Conservation (phyloP, 2,797 vertebrate genomes). For the Acanthopagrus latus region DNA sequence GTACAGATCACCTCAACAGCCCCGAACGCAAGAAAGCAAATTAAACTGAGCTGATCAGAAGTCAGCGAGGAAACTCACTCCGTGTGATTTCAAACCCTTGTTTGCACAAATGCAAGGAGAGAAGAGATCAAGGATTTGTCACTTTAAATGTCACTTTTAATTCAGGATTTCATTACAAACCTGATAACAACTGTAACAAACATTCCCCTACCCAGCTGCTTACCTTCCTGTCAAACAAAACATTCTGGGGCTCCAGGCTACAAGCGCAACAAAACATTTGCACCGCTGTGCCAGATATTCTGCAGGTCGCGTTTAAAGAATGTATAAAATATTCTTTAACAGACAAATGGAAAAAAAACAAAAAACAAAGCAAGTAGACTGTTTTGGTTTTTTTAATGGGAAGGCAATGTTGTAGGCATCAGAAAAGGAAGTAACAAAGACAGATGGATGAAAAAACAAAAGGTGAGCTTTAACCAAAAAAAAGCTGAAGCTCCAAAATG, state of each 20-base stretch:
- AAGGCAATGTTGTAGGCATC: no score
- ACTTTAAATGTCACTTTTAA: constrained; percentile 5
- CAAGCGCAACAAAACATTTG: no score
- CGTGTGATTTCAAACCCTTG: constrained; percentile 5
- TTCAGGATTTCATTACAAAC: constrained; percentile 22
- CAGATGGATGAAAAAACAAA: no score
- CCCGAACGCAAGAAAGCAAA: constrained; percentile 53
- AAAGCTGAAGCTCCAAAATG: no score
- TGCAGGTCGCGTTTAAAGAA: no score
- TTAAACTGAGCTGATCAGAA: constrained; percentile 52
- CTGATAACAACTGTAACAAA: constrained; percentile 9
- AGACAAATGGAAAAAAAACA: no score
- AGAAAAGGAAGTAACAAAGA: no score
- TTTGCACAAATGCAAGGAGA: not conserved
- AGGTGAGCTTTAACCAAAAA: no score
- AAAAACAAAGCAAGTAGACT: no score
- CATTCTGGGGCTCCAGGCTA: not conserved
- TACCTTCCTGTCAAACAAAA: not conserved
- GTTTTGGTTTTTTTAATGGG: not conserved
- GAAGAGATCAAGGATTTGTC: not conserved
- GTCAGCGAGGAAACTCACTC: constrained; percentile 22
- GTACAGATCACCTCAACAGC: constrained; percentile 62
- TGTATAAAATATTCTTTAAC: no score
- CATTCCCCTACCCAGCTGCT: not conserved
- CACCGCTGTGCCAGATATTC: no score